These are phyloP conservation scores for Neoascia interrupta DNA, from an alignment of 2,888 invertebrate genomes.

Conservation along the genomic window DNA sequence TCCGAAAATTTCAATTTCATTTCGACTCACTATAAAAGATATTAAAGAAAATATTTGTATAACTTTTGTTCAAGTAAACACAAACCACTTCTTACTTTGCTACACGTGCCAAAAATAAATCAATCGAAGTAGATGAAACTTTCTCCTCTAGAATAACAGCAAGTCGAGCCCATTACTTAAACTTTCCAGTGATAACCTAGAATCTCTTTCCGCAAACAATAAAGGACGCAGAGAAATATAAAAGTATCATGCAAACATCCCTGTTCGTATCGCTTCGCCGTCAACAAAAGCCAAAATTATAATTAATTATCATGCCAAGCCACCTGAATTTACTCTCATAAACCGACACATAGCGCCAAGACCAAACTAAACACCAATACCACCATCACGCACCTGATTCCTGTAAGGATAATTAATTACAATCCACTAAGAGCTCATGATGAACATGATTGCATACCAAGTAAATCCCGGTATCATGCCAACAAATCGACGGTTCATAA, in stretches of 20 bases:
- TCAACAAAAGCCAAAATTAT: constrained; percentile 22
- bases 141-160: too few relatives aligned
- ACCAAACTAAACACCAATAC: constrained; percentile 15
- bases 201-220: neutral
- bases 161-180: too few relatives aligned
- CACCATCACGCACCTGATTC: constrained; percentile 46
- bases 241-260: too few relatives aligned
- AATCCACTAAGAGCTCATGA: constrained; percentile 48
- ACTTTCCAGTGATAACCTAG: neutral
- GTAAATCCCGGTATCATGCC: constrained; percentile 57
- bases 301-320: constrained; percentile 26
- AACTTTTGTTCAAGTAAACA: too few relatives aligned
- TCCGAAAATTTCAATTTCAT: too few relatives aligned
- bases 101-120: too few relatives aligned
- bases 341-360: neutral
- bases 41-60: too few relatives aligned
- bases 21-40: too few relatives aligned
- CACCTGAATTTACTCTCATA: neutral
- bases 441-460: constrained; percentile 59
- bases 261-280: neutral
- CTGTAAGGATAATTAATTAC: constrained; percentile 58
- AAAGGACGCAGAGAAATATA: neutral
- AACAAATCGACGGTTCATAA: constrained; percentile 64
- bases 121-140: too few relatives aligned
- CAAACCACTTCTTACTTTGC: too few relatives aligned